Conservation (phyloP, 1,140 invertebrate genomes). For the Cyrtorhinus lividipennis region DNA sequence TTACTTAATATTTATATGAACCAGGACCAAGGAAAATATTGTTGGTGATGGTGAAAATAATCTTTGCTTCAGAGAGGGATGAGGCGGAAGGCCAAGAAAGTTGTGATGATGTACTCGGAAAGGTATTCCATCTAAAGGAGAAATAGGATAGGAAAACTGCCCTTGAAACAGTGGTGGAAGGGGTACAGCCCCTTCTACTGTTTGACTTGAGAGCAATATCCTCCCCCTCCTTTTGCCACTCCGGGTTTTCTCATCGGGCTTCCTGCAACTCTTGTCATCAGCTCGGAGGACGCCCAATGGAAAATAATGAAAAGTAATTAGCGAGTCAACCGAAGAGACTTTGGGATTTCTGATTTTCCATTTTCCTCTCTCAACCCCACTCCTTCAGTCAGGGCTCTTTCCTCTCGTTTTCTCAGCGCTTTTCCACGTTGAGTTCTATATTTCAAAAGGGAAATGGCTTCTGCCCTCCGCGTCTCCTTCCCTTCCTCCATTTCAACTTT, state of each 20-base stretch:
- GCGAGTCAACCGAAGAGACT: conserved; percentile 3
- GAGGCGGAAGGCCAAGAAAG: background rate
- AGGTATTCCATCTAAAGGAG: background rate
- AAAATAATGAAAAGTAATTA: conserved; percentile 10
- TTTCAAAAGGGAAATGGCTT: conserved; percentile 9
- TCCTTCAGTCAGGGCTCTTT: background rate
- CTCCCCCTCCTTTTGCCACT: background rate
- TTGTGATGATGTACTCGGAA: background rate
- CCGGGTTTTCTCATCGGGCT: background rate
- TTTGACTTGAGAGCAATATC: conserved; percentile 8
- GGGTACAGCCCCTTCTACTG: background rate
- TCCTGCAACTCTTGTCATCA: background rate
- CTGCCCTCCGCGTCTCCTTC: background rate
- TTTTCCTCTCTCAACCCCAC: background rate
- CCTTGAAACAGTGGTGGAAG: background rate
- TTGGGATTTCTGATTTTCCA: conserved; percentile 7
- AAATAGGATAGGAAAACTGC: background rate
- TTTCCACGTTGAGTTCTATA: conserved; percentile 1
- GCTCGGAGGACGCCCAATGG: background rate
- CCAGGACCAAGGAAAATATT: no score
- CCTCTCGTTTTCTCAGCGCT: background rate
- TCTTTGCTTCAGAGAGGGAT: no score
- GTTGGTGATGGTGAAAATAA: no score
- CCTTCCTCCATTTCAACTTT: conserved; percentile 2
- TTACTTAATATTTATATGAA: no score